A percentile compares a stretch with the other conserved stretches of the same genome.
Evolutionary conservation across 1,140 invertebrate genomes (phyloP).

Genomic region (Anastrepha obliqua): DNA sequence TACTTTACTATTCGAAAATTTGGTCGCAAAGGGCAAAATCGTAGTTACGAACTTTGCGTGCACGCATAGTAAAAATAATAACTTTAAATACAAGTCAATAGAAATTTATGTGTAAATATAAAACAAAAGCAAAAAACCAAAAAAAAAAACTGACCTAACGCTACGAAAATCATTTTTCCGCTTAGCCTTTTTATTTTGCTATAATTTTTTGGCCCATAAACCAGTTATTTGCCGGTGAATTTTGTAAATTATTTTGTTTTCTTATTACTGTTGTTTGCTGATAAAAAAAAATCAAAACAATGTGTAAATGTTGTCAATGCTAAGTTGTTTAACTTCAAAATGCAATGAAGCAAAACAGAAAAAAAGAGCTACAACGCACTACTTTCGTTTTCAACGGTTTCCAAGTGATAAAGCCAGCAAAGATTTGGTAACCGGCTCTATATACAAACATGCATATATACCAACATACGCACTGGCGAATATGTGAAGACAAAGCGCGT

Average conservation of each 20-base stretch:
- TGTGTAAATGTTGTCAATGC: background rate
- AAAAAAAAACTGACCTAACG: background rate
- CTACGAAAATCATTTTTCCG: background rate
- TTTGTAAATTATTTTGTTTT: background rate
- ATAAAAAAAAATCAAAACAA: background rate
- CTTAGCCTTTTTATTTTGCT: background rate
- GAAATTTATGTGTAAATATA: too few species aligned
- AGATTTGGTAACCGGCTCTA: constrained; percentile 25
- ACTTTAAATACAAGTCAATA: too few species aligned
- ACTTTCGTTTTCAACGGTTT: constrained; percentile 29
- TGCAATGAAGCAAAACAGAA: background rate
- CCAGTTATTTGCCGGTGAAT: constrained; percentile 34
- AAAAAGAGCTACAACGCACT: background rate
- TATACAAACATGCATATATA: background rate
- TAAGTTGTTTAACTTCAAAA: background rate
- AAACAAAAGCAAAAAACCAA: too few species aligned
- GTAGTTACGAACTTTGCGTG: background rate
- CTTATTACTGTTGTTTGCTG: background rate
- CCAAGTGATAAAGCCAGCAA: constrained; percentile 6
- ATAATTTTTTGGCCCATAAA: background rate
- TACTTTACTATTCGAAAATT: too few species aligned
- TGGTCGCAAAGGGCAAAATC: background rate
- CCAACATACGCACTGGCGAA: background rate
- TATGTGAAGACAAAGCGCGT: background rate
- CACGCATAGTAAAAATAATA: background rate